phyloP scores from a whole-genome alignment of 2,888 invertebrate species.

The Ochropleura leucogaster region DNA sequence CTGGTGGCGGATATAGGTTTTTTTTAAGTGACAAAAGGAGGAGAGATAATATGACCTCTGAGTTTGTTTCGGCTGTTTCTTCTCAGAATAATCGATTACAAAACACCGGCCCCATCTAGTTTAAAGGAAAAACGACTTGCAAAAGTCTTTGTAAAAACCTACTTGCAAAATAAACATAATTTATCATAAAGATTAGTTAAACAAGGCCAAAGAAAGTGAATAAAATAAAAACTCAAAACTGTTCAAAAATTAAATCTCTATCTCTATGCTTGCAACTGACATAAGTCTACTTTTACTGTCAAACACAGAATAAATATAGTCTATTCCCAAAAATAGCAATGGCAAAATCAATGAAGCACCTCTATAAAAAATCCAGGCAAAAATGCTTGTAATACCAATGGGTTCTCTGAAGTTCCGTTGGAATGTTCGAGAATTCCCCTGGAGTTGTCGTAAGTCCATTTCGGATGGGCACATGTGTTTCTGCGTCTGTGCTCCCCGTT shows the following conservation, averaged over 20 bases:
- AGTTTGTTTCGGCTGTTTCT: too few relatives aligned
- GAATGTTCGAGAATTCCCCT: background rate
- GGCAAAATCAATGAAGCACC: conserved; percentile 18
- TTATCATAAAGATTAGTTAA: too few relatives aligned
- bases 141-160: too few relatives aligned
- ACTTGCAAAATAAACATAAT: too few relatives aligned
- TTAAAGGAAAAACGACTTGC: too few relatives aligned
- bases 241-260: background rate
- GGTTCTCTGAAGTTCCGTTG: background rate
- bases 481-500: conserved; percentile 75
- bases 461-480: conserved; percentile 78
- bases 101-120: too few relatives aligned
- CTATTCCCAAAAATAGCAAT: conserved; percentile 21
- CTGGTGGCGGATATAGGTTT: too few relatives aligned
- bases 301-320: conserved; percentile 1
- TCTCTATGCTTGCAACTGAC: conserved; percentile 1
- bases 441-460: background rate
- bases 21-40: too few relatives aligned
- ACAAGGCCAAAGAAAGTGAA: too few relatives aligned
- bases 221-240: background rate
- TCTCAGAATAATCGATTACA: too few relatives aligned
- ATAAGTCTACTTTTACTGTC: conserved; percentile 13
- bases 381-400: conserved; percentile 41
- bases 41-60: too few relatives aligned
- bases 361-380: conserved; percentile 37